Conservation (phyloP, 2,797 vertebrate genomes). For the Macropodus opercularis region DNA sequence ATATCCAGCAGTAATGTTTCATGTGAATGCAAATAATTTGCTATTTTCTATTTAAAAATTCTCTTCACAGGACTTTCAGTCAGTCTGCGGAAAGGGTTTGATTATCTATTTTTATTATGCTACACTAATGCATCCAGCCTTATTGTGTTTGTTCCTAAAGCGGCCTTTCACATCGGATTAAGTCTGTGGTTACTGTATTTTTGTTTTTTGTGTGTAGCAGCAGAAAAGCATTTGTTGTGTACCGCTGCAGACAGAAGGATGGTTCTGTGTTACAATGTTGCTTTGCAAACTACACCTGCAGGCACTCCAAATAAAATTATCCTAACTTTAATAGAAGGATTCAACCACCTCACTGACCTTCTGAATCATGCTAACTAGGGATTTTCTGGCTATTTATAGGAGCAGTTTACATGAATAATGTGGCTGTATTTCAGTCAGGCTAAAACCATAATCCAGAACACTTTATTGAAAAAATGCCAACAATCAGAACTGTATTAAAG, state of each 20-base stretch:
- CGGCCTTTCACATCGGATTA: constrained; percentile 44
- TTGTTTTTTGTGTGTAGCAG: not conserved
- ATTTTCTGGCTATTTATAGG: not conserved
- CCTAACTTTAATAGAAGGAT: constrained; percentile 8
- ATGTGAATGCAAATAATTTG: not conserved
- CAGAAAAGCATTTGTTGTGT: not conserved
- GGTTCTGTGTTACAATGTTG: constrained; percentile 14
- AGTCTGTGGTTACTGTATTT: constrained; percentile 17
- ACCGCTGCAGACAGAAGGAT: not conserved
- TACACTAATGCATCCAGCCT: not conserved
- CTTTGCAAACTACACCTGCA: constrained; percentile 4
- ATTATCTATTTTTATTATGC: not conserved
- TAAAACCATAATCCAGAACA: constrained; percentile 42
- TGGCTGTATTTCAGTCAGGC: not conserved
- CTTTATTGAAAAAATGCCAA: constrained; percentile 67
- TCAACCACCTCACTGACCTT: not conserved
- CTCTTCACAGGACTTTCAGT: too few relatives aligned
- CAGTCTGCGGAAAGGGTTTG: not conserved
- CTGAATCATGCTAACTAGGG: not conserved
- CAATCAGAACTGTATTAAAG: constrained; percentile 49
- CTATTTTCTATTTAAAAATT: not conserved
- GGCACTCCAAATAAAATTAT: constrained; percentile 64
- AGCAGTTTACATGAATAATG: not conserved
- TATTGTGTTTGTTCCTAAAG: constrained; percentile 16
- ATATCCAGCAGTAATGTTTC: too few relatives aligned